Evolutionary conservation across 2,888 invertebrate species (phyloP).

Genomic region (Thumatha senex): DNA sequence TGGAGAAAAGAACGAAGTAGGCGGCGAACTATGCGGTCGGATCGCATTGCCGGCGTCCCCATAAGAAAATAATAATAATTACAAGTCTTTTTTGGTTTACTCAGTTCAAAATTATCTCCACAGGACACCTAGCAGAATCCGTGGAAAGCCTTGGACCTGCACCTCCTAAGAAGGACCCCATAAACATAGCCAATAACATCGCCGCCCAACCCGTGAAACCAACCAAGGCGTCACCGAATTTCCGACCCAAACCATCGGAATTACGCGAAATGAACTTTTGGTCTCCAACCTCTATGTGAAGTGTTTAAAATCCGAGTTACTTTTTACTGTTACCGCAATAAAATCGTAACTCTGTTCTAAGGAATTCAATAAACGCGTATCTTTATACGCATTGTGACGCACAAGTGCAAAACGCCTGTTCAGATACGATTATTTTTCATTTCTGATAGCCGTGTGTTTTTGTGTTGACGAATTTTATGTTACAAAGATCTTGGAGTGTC

Average conservation of each 20-base stretch:
- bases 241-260: constrained; percentile 81
- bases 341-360: constrained; percentile 29
- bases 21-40: no score
- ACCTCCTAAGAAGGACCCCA: constrained; percentile 50
- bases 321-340: constrained; percentile 25
- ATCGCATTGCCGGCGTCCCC: no score
- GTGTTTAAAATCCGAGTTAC: constrained; percentile 17
- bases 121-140: constrained; percentile 68
- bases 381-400: constrained; percentile 18
- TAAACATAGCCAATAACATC: constrained; percentile 36
- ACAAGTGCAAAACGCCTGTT: constrained; percentile 14
- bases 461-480: constrained; percentile 22
- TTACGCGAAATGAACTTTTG: constrained; percentile 93
- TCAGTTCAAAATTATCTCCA: constrained; percentile 12
- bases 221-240: constrained; percentile 47
- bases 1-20: no score
- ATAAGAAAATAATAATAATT: no score
- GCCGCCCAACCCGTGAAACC: constrained; percentile 54
- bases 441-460: constrained; percentile 23
- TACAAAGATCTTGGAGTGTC: constrained; percentile 15
- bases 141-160: constrained; percentile 75
- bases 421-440: constrained; percentile 13
- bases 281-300: constrained; percentile 93
- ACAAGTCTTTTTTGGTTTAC: no score
- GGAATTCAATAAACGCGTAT: constrained; percentile 25